Evolutionary conservation across 92 coral and sea anemone genomes (phyloP), one percentile per base, ranked within the genome.

Genomic region (Plumapathes pennacea): DNA sequence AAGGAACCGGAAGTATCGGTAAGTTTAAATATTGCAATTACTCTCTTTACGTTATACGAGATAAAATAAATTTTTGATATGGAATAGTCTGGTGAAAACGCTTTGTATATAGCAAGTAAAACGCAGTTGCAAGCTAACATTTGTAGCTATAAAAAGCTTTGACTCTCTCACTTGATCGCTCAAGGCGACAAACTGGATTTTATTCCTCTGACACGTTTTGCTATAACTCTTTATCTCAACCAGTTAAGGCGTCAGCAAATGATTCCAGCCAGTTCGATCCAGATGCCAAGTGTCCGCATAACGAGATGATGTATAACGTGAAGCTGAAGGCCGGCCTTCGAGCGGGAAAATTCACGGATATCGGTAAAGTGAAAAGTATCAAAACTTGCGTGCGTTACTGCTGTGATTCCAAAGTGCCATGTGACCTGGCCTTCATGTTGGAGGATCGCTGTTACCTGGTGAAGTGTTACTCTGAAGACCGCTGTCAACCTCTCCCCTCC

Each of bases 241-340:
- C 62, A 94, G 99, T 79, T 33, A 70, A 76, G 52, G 77, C 84
- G 2, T 62, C 77, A 42, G 72, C 77, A 10, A 81, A 75, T 22
- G 96, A 89, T 31, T 30, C 77, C 0, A 54, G 71, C 11, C 64
- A 64, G 32, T 94, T 84, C 64, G 97, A 94, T 54, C 96, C 90
- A 0, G 99, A 94, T 25, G 90, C 96, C 2, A 94, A 94, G 46
- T 94, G 99, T 57, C 99, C 99, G 18, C 99, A 94, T 38, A 94
- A 94, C 71, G 99, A 94, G 34, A 86, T 94, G n/a, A 78, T 94
- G 80, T 94, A 94, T 76, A 88, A 94, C 62, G 99, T 94, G 14
- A 94, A 94, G 64, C 79, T 94, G 25, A 85, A 85, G 46, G 99
- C 89, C 1, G 99, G 99, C 22, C 73, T 94, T 11, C 82, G 71